phyloP scores from a whole-genome alignment of 2,888 invertebrate species.

The Diaprepes abbreviatus region DNA sequence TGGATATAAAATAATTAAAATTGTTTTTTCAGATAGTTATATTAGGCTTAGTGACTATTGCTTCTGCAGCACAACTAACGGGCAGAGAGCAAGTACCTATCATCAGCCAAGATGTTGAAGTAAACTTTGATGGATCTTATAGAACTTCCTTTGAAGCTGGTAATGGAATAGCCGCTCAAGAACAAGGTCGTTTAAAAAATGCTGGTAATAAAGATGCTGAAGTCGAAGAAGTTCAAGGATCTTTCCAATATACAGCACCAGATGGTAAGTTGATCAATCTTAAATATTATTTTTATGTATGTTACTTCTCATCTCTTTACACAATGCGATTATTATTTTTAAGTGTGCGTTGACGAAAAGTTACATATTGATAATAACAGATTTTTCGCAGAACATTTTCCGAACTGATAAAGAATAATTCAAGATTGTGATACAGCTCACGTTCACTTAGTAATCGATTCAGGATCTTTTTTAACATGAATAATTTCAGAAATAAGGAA shows the following conservation, averaged over 20 bases:
- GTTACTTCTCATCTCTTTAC: too few species aligned
- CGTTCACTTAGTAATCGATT: too few species aligned
- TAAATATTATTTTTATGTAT: too few species aligned
- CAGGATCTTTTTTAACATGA: too few species aligned
- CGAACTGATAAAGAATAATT: too few species aligned
- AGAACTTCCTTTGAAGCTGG: conserved; percentile 70
- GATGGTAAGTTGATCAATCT: conserved; percentile 68
- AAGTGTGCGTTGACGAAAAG: too few species aligned
- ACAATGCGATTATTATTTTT: too few species aligned
- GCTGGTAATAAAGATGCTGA: conserved; percentile 62
- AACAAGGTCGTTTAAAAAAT: conserved; percentile 63
- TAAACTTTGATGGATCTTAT: conserved; percentile 79
- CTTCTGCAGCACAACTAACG: conserved; percentile 59
- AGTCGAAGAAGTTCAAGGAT: conserved; percentile 69
- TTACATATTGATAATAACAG: too few species aligned
- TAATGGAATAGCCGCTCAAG: conserved; percentile 69
- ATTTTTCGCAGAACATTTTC: too few species aligned
- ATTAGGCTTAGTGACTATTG: conserved; percentile 52
- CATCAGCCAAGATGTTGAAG: conserved; percentile 76
- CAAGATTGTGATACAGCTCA: too few species aligned
- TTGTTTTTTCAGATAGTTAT: conserved; percentile 46
- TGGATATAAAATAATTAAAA: too few species aligned
- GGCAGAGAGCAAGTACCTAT: conserved; percentile 76
- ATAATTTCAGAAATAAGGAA: too few species aligned
- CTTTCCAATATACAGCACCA: conserved; percentile 72